Percentiles rank a stretch among this genome's conserved stretches.
phyloP scores from a whole-genome alignment of 2,113 vertebrate genomes.

The Garra rufa region DNA sequence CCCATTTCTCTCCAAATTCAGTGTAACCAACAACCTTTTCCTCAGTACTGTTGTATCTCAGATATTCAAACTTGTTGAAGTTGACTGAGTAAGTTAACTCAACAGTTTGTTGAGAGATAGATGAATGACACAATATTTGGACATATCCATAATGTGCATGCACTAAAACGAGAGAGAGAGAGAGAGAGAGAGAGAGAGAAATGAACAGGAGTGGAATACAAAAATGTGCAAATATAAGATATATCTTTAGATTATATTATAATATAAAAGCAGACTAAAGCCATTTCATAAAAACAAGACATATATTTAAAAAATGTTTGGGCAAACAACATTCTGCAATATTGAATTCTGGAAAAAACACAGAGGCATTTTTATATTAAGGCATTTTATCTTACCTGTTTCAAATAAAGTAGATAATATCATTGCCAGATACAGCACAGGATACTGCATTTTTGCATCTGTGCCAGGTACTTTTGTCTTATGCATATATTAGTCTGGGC shows the following conservation, averaged over 20 bases:
- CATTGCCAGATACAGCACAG: not conserved
- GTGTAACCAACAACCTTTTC: conserved; percentile 44
- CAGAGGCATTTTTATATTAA: not conserved
- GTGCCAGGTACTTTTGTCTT: too few species aligned
- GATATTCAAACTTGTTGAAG: conserved; percentile 43
- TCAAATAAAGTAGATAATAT: not conserved
- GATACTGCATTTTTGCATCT: not conserved
- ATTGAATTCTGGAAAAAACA: not conserved
- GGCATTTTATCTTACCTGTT: conserved; percentile 2
- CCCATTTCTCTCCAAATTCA: conserved; percentile 33
- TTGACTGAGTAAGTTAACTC: conserved; percentile 13
- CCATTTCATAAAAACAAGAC: too few species aligned
- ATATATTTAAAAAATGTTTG: too few species aligned
- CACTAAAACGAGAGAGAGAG: conserved; percentile 9
- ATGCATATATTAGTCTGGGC: too few species aligned
- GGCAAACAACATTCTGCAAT: not conserved
- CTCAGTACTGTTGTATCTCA: conserved; percentile 55
- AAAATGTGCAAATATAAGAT: too few species aligned
- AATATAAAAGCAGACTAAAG: too few species aligned
- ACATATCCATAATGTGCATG: conserved; percentile 21
- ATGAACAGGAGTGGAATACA: too few species aligned
- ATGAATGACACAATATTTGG: not conserved
- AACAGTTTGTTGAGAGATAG: not conserved
- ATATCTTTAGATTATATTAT: too few species aligned
- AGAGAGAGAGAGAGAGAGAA: too few species aligned